phyloP scores from a whole-genome alignment of 2,113 vertebrate species.

The Rhineura floridana region DNA sequence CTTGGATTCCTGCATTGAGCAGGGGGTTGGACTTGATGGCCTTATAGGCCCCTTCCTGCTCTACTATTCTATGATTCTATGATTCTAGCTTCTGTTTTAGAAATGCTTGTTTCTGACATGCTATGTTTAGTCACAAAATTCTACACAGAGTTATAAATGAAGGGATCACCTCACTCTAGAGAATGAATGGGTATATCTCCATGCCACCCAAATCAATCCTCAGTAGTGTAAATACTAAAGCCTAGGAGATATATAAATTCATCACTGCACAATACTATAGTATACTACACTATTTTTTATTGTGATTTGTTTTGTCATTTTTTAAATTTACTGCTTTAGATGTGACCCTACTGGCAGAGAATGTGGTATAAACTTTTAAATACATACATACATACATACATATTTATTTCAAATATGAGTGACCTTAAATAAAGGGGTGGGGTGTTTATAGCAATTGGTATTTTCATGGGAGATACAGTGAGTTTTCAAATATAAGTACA shows the following conservation, averaged over 20 bases:
- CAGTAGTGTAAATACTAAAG: neutral
- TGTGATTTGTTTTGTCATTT: neutral
- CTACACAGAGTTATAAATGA: neutral
- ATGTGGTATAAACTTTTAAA: too few species aligned
- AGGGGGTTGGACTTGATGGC: too few species aligned
- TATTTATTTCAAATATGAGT: too few species aligned
- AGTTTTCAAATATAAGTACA: too few species aligned
- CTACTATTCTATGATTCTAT: too few species aligned
- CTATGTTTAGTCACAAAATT: neutral
- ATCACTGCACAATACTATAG: neutral
- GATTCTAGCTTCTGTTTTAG: too few species aligned
- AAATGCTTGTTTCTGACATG: neutral
- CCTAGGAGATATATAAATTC: neutral
- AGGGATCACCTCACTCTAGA: neutral
- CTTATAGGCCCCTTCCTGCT: too few species aligned
- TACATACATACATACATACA: too few species aligned
- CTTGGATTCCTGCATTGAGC: too few species aligned
- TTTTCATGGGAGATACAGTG: neutral
- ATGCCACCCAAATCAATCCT: neutral
- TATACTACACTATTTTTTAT: neutral
- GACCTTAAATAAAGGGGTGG: neutral
- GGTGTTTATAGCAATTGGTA: neutral
- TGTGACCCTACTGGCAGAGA: neutral
- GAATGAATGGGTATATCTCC: neutral
- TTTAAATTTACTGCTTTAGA: too few species aligned